These are phyloP conservation scores for Notoglanidium macrostoma DNA, from an alignment of 2,797 vertebrate species.

Conservation along the genomic window DNA sequence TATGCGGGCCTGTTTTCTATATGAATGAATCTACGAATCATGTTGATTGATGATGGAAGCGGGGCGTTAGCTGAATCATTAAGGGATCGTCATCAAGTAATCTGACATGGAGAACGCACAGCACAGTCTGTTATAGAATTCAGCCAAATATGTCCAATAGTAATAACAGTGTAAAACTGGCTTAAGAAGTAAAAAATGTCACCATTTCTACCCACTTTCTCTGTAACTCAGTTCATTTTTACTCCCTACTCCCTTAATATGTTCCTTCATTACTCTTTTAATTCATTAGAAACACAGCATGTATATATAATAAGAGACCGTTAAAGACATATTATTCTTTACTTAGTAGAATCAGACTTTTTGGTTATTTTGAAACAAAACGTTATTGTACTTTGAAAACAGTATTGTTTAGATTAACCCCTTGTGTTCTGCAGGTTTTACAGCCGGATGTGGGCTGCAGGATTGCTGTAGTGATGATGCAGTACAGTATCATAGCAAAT, in stretches of 20 bases:
- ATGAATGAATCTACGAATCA: neutral
- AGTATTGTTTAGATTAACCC: neutral
- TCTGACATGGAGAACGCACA: neutral
- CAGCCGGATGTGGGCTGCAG: conserved; percentile 85
- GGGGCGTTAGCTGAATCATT: no score
- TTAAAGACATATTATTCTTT: neutral
- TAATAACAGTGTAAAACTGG: neutral
- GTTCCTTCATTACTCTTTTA: neutral
- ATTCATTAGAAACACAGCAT: neutral
- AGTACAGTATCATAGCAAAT: conserved; percentile 84
- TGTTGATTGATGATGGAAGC: neutral
- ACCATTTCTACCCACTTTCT: neutral
- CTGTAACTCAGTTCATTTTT: neutral
- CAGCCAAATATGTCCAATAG: neutral
- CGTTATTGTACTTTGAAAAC: neutral
- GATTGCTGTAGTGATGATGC: conserved; percentile 83
- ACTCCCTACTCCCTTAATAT: neutral
- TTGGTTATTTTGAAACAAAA: neutral
- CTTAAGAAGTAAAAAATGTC: neutral
- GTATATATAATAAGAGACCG: neutral
- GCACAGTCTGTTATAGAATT: neutral
- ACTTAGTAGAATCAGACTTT: neutral
- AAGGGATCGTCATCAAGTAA: neutral
- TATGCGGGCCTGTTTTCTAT: neutral
- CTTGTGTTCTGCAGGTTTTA: conserved; percentile 31